A percentile compares a stretch with the other conserved stretches of the same genome.
Conservation (phyloP, 2,888 invertebrate species). For the Lasioglossum lativentre region DNA sequence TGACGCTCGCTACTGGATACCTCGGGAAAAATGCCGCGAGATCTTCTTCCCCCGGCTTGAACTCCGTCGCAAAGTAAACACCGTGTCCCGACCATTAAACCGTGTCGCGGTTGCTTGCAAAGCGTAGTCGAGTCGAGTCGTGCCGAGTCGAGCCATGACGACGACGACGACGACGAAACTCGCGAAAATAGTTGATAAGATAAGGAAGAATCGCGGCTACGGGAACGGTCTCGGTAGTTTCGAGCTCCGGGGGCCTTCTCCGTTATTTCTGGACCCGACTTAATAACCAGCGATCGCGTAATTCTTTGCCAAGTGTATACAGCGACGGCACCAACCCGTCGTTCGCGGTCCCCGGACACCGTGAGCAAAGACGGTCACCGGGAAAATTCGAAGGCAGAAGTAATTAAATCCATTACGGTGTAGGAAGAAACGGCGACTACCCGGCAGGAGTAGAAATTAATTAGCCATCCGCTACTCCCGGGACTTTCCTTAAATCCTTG, state of each 20-base stretch:
- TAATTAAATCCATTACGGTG: conserved; percentile 31
- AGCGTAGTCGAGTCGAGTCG: neutral
- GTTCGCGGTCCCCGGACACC: conserved; percentile 9
- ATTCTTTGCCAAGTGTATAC: conserved; percentile 24
- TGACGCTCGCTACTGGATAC: conserved; percentile 75
- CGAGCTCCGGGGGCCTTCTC: neutral
- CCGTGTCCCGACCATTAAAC: conserved; percentile 6
- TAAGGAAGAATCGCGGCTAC: neutral
- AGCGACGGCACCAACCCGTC: neutral
- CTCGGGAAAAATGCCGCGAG: conserved; percentile 5
- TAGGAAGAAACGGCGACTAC: conserved; percentile 39
- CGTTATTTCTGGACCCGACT: conserved; percentile 25
- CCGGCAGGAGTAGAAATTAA: conserved; percentile 60
- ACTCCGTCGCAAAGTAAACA: conserved; percentile 15
- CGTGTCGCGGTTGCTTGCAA: neutral
- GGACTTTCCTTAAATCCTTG: conserved; percentile 68
- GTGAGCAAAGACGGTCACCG: neutral
- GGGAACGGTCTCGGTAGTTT: neutral
- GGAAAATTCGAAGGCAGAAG: conserved; percentile 20
- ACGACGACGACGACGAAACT: neutral
- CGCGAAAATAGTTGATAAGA: conserved; percentile 42
- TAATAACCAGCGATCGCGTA: conserved; percentile 16
- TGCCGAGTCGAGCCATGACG: neutral
- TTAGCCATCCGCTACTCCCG: conserved; percentile 54
- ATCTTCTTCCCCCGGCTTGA: neutral